Evolutionary conservation across 2,113 vertebrate species (phyloP).

Genomic region (Ailurus styani): DNA sequence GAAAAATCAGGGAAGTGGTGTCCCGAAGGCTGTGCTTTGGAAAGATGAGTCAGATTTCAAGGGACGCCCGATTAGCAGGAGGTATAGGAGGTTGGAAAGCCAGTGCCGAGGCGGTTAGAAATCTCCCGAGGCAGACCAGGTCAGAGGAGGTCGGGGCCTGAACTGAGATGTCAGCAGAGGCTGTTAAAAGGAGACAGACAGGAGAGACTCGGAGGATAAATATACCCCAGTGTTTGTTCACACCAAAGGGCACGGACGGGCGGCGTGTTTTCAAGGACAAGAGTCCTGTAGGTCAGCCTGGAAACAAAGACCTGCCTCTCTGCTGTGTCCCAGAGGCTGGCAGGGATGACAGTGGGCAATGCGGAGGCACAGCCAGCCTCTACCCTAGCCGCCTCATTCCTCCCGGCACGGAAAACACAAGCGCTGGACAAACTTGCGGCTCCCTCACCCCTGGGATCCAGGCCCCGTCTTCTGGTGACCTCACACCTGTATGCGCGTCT

Average conservation of each 20-base stretch:
- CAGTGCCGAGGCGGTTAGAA: not conserved
- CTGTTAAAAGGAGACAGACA: not conserved
- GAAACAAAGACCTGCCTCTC: not conserved
- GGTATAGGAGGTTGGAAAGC: not conserved
- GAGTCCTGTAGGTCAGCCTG: not conserved
- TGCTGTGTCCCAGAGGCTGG: not conserved
- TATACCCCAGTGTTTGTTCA: not conserved
- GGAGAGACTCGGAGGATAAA: not conserved
- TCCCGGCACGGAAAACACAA: not conserved
- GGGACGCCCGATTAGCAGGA: not conserved
- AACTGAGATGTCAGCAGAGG: not conserved
- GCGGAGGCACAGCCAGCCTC: rapidly evolving
- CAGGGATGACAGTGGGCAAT: not conserved
- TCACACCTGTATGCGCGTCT: not conserved
- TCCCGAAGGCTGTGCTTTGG: not conserved
- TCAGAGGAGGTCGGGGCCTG: not conserved
- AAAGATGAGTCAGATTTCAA: not conserved
- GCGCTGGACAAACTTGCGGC: no score
- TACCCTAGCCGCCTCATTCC: rapidly evolving
- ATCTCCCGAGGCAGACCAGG: not conserved
- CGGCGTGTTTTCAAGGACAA: not conserved
- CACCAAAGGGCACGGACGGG: not conserved
- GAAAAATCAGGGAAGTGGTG: not conserved
- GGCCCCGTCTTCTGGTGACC: not conserved
- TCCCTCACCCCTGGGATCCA: not conserved